Evolutionary conservation across 2,888 invertebrate genomes (phyloP), one percentile per base, ranked within the genome.

Genomic region (Drosophila recens): DNA sequence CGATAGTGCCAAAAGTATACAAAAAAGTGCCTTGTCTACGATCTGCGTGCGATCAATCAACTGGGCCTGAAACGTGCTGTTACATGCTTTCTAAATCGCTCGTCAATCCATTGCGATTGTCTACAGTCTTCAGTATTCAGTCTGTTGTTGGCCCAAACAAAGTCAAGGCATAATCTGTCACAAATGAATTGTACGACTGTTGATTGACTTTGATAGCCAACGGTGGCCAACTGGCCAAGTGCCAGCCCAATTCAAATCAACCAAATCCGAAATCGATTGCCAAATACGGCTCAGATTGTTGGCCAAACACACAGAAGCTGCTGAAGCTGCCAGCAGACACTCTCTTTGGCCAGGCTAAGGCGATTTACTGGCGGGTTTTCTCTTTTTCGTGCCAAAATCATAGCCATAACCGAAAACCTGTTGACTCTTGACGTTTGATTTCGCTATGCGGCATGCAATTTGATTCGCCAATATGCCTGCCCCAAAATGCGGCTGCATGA

Each of bases 141-240:
- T 38, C n/a, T 45, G 40, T 40, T 17, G 53, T 63, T 43, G 74
- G 79, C 43, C 74, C 68, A 79, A 75, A 79, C 76, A 77, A 63
- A 83, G 87, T 70, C 87, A 76, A 74, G 82, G 82, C 87, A 75
- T 87, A 89, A 85, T 85, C 85, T 87, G 85, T 85, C 89, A 87
- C 84, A 81, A 75, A 84, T 87, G 76, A 87, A 87, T 88, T 85
- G 86, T 76, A 67, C 68, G 65, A 61, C 70, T 73, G 75, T 71
- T 80, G 85, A 83, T 81, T 84, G 82, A 76, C 79, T 79, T 72
- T 79, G 82, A 79, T 87, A 75, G 79, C 70, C 23, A 84, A 68
- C 81, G 59, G 67, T 63, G 59, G 57, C 59, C 82, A 66, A 85
- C 46, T 62, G 58, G 48, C 59, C 75, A 67, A 82, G 69, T 77